A percentile compares a stretch with the other conserved stretches of the same genome.
Evolutionary conservation across 2,888 invertebrate species (phyloP).

Genomic region (Drosophila vallismaia): DNA sequence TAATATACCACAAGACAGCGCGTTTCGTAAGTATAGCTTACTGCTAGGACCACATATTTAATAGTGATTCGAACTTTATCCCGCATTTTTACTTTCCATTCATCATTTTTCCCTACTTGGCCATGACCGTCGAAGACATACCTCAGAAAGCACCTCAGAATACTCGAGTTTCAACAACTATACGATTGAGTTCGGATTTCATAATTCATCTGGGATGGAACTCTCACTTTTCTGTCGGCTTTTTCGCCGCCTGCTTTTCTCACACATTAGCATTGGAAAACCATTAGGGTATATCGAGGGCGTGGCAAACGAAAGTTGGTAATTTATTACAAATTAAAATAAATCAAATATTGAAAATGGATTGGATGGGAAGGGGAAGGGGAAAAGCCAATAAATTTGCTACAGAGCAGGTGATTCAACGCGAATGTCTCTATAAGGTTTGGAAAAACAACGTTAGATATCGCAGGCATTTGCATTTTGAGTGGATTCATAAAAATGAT

Average conservation of each 20-base stretch:
- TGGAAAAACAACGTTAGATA: conserved; percentile 29
- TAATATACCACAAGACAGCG: neutral
- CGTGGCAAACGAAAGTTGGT: conserved; percentile 64
- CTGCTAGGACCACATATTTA: neutral
- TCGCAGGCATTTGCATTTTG: conserved; percentile 63
- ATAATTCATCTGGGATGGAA: conserved; percentile 69
- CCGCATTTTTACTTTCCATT: conserved; percentile 30
- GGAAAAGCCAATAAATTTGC: conserved; percentile 34
- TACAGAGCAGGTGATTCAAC: conserved; percentile 40
- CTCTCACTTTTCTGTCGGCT: conserved; percentile 66
- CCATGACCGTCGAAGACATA: conserved; percentile 7
- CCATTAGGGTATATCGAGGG: conserved; percentile 55
- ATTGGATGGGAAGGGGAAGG: conserved; percentile 33
- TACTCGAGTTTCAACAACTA: conserved; percentile 61
- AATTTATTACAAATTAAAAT: conserved; percentile 80
- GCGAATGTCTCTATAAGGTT: conserved; percentile 60
- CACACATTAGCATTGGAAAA: conserved; percentile 72
- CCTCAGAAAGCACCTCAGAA: conserved; percentile 16
- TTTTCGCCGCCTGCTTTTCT: conserved; percentile 31
- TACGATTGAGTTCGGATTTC: conserved; percentile 63
- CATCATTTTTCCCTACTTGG: conserved; percentile 31
- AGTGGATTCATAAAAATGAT: conserved; percentile 68
- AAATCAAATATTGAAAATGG: conserved; percentile 66
- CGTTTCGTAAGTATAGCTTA: neutral
- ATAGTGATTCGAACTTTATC: conserved; percentile 4